Percentiles rank a stretch among this genome's conserved stretches.
Conservation (phyloP, 1,140 invertebrate species). For the Frieseomelitta varia region DNA sequence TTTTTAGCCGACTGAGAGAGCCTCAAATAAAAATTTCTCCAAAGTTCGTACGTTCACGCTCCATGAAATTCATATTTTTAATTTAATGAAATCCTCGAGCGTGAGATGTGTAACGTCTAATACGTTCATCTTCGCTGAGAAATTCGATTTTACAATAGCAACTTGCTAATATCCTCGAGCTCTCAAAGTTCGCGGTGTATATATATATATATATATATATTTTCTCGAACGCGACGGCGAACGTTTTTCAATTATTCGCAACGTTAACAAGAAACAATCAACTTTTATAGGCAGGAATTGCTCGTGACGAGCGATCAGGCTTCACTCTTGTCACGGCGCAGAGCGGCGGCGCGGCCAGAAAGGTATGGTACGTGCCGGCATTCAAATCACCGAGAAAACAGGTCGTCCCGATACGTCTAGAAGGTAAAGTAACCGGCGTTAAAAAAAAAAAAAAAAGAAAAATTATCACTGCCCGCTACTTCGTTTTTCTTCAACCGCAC, state of each 20-base stretch:
- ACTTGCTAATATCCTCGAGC: too few species aligned
- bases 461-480: constrained; percentile 8
- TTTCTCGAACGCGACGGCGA: not conserved
- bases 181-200: too few species aligned
- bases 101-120: too few species aligned
- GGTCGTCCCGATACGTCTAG: constrained; percentile 22
- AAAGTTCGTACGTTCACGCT: too few species aligned
- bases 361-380: constrained; percentile 62
- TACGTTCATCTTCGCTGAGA: too few species aligned
- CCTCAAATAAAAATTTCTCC: too few species aligned
- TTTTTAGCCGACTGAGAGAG: too few species aligned
- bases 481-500: constrained; percentile 24
- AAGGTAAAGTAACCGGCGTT: constrained; percentile 12
- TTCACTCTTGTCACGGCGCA: constrained; percentile 6
- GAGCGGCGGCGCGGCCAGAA: not conserved
- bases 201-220: too few species aligned
- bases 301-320: not conserved
- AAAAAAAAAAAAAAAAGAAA: not conserved
- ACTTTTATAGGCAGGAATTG: not conserved
- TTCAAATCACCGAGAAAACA: constrained; percentile 65
- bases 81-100: too few species aligned
- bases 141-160: too few species aligned
- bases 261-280: not conserved
- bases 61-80: too few species aligned
- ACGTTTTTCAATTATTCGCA: too few species aligned